These are phyloP conservation scores for Cylindroiulus punctatus DNA, from an alignment of 2,888 invertebrate species.

Conservation along the genomic window DNA sequence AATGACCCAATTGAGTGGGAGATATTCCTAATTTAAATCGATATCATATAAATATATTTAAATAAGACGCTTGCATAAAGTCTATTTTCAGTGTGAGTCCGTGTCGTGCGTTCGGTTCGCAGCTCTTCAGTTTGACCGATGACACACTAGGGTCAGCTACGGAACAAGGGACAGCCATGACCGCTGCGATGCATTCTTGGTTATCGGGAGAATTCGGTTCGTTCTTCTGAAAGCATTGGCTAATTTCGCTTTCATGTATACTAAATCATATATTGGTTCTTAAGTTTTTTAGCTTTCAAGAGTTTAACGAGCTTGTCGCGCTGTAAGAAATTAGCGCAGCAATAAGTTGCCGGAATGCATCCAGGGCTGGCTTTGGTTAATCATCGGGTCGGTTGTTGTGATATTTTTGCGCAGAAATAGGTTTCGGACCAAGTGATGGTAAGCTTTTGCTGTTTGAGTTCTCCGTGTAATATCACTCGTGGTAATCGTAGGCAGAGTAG, in stretches of 20 bases:
- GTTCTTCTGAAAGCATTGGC: too few species aligned
- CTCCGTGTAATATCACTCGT: slow-evolving; percentile 3
- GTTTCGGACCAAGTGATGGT: not conserved
- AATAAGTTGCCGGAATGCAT: not conserved
- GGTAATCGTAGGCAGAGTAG: not conserved
- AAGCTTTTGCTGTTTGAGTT: not conserved
- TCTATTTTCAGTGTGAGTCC: slow-evolving; percentile 26
- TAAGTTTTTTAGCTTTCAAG: too few species aligned
- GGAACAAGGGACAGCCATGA: not conserved
- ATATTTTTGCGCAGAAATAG: not conserved
- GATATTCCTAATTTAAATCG: slow-evolving; percentile 33
- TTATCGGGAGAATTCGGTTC: not conserved
- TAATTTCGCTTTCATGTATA: too few species aligned
- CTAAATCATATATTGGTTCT: too few species aligned
- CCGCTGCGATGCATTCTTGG: not conserved
- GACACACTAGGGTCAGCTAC: not conserved
- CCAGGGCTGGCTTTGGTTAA: not conserved
- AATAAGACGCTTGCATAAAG: slow-evolving; percentile 15
- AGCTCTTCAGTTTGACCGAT: not conserved
- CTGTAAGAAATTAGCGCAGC: too few species aligned
- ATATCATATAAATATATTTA: slow-evolving; percentile 23
- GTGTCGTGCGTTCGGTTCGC: not conserved
- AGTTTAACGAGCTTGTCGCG: too few species aligned
- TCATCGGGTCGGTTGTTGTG: not conserved
- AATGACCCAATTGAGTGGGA: slow-evolving; percentile 30